A percentile compares a stretch with the other conserved stretches of the same genome.
phyloP scores from a whole-genome alignment of 2,797 vertebrate species.

The Sandelia bainsii region DNA sequence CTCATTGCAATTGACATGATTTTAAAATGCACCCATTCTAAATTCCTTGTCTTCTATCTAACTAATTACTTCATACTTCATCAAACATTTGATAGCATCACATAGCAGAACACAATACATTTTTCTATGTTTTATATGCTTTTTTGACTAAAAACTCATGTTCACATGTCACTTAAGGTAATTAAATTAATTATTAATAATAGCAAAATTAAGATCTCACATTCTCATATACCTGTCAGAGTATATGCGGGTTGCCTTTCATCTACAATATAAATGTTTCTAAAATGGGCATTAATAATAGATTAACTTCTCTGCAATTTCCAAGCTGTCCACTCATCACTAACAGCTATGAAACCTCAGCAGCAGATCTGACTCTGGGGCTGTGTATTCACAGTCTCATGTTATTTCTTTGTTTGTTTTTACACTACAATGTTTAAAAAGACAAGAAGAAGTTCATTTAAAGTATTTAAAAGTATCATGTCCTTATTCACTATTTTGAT shows the following conservation, averaged over 20 bases:
- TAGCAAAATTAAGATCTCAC: conserved; percentile 34
- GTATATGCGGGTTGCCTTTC: conserved; percentile 35
- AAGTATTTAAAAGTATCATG: neutral
- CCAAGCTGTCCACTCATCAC: conserved; percentile 64
- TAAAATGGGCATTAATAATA: conserved; percentile 82
- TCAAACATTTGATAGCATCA: neutral
- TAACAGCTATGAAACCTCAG: conserved; percentile 47
- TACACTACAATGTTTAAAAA: neutral
- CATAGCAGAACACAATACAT: neutral
- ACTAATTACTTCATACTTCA: neutral
- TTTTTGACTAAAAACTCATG: neutral
- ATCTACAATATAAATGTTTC: conserved; percentile 58
- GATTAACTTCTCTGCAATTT: conserved; percentile 76
- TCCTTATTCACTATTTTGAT: neutral
- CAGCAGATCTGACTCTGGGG: conserved; percentile 25
- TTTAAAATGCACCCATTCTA: neutral
- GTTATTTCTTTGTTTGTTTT: neutral
- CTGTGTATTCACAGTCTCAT: conserved; percentile 1
- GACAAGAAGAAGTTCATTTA: neutral
- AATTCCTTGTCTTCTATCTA: rapidly evolving
- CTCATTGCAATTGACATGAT: neutral
- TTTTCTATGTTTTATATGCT: neutral
- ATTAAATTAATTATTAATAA: conserved; percentile 43
- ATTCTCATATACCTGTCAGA: conserved; percentile 50
- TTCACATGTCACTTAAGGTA: neutral